Conservation (phyloP, 2,888 invertebrate genomes). For the Aspidiotus rigidus region DNA sequence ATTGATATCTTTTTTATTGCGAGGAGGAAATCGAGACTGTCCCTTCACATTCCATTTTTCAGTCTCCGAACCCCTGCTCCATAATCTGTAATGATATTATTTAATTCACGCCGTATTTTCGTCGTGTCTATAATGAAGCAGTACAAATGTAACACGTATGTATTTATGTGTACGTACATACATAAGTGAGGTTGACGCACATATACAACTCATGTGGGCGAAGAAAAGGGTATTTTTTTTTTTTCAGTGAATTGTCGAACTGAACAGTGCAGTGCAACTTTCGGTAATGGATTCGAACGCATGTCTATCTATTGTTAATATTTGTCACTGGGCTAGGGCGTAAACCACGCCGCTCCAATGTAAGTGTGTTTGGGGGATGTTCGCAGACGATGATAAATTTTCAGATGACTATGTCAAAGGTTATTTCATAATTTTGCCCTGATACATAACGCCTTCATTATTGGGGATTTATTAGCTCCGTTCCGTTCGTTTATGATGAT, state of each 20-base stretch:
- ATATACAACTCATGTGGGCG: background rate
- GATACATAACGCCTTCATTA: background rate
- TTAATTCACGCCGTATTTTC: conserved; percentile 19
- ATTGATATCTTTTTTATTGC: background rate
- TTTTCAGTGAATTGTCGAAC: conserved; percentile 7
- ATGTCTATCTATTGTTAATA: conserved; percentile 15
- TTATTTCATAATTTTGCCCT: conserved; percentile 12
- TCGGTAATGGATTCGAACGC: conserved; percentile 19
- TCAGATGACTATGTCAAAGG: conserved; percentile 3
- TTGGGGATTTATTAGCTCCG: conserved; percentile 1
- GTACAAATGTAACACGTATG: conserved; percentile 15
- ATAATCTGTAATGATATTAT: conserved; percentile 17
- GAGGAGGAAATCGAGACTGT: no score
- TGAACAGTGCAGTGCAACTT: background rate
- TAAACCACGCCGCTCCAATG: background rate
- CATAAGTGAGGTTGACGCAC: no score
- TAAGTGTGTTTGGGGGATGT: conserved; percentile 14
- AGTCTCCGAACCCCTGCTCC: conserved; percentile 1
- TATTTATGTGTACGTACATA: no score
- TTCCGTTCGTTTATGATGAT: background rate
- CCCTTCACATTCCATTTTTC: no score
- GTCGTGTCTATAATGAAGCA: conserved; percentile 17
- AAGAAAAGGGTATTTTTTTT: conserved; percentile 15
- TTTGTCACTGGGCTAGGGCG: conserved; percentile 7
- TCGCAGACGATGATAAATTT: conserved; percentile 14